phyloP scores from a whole-genome alignment of 2,113 vertebrate species.

The Ovis aries region DNA sequence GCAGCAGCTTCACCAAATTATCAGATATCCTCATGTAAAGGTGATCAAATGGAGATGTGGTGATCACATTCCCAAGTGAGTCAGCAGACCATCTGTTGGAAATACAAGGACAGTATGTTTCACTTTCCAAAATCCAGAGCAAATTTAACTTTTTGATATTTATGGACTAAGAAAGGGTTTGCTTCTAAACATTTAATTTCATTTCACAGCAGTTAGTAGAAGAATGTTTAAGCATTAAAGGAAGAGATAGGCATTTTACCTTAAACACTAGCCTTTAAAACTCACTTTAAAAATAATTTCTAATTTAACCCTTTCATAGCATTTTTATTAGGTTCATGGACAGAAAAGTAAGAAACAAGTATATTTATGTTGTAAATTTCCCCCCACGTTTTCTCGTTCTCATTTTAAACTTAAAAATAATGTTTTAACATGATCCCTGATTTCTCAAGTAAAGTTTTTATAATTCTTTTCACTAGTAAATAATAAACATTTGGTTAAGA shows the following conservation, averaged over 20 bases:
- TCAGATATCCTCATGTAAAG: not conserved
- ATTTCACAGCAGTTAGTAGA: constrained; percentile 25
- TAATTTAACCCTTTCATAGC: constrained; percentile 1
- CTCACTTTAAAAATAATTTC: not conserved
- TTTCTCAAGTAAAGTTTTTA: constrained; percentile 24
- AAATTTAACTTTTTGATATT: constrained; percentile 34
- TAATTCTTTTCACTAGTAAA: not conserved
- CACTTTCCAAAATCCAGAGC: constrained; percentile 38
- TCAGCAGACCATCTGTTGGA: constrained; percentile 29
- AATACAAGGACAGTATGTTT: constrained; percentile 10
- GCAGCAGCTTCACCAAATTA: not conserved
- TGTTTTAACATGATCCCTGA: not conserved
- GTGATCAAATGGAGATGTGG: constrained; percentile 19
- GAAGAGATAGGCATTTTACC: constrained; percentile 50
- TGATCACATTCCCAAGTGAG: not conserved
- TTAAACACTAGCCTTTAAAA: not conserved
- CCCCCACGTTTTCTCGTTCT: not conserved
- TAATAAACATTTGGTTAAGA: not conserved
- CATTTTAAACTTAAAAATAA: not conserved
- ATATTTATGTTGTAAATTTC: not conserved
- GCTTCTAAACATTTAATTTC: constrained; percentile 30
- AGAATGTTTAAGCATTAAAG: constrained; percentile 49
- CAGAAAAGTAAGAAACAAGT: not conserved
- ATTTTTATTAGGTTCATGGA: not conserved
- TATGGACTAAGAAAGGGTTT: constrained; percentile 35